These are phyloP conservation scores for Macquaria australasica DNA, from an alignment of 2,113 vertebrate genomes.

Conservation along the genomic window DNA sequence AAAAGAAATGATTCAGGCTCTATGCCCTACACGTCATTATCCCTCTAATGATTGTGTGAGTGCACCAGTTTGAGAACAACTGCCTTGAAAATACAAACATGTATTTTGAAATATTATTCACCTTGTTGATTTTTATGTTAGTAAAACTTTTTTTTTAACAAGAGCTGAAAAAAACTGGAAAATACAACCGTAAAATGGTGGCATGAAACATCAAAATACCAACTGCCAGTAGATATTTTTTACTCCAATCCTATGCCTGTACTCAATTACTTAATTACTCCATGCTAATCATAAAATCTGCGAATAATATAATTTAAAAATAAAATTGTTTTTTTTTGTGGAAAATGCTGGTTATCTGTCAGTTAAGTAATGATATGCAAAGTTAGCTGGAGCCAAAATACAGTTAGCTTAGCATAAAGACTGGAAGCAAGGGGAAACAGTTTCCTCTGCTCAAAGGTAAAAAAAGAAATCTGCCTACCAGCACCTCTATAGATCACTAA, in stretches of 20 bases:
- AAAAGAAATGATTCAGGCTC: too few relatives aligned
- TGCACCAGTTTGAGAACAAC: too few relatives aligned
- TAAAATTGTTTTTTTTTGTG: not conserved
- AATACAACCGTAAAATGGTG: not conserved
- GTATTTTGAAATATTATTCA: not conserved
- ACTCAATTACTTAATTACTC: not conserved
- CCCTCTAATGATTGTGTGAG: too few relatives aligned
- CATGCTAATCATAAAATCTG: not conserved
- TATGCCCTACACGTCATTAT: too few relatives aligned
- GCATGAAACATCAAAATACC: not conserved
- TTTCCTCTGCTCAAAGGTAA: not conserved
- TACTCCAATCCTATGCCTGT: not conserved
- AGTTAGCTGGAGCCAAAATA: not conserved
- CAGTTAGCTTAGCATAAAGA: not conserved
- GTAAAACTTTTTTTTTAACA: not conserved
- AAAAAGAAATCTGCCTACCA: not conserved
- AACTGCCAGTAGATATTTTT: not conserved
- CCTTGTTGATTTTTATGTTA: not conserved
- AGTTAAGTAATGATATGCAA: too few relatives aligned
- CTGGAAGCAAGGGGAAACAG: not conserved
- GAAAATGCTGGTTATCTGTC: not conserved
- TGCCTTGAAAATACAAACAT: not conserved
- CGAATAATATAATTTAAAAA: not conserved
- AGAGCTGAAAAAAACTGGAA: not conserved
- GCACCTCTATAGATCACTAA: not conserved